These are phyloP conservation scores for Prenolepis imparis DNA, from an alignment of 2,888 invertebrate genomes.

Conservation along the genomic window DNA sequence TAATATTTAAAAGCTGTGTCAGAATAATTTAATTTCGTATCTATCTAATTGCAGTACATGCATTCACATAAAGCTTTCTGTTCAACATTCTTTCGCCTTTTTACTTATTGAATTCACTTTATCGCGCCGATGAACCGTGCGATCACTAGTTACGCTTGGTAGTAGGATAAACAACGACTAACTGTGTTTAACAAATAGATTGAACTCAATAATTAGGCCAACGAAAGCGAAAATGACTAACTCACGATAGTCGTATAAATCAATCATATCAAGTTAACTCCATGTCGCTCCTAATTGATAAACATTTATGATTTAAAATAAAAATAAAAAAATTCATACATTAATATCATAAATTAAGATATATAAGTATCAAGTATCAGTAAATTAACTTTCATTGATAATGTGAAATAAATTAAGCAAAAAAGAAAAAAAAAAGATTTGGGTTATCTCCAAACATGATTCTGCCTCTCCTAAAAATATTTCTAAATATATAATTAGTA, in stretches of 20 bases:
- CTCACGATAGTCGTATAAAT: not conserved
- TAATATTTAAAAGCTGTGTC: not conserved
- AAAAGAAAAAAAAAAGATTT: not conserved
- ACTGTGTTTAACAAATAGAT: conserved; percentile 81
- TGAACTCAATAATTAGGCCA: conserved; percentile 81
- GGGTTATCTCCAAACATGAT: not conserved
- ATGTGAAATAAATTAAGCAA: not conserved
- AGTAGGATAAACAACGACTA: conserved; percentile 75
- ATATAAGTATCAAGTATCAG: not conserved
- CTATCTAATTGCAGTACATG: conserved; percentile 51
- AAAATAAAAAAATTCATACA: not conserved
- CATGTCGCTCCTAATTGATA: conserved; percentile 13
- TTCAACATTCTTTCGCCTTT: conserved; percentile 51
- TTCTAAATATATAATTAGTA: not conserved
- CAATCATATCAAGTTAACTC: conserved; percentile 3
- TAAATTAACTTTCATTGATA: conserved; percentile 1
- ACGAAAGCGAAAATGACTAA: conserved; percentile 71
- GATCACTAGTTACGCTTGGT: conserved; percentile 64
- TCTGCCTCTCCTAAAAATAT: not conserved
- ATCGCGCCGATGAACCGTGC: conserved; percentile 69
- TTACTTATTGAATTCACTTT: conserved; percentile 64
- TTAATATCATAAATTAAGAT: not conserved
- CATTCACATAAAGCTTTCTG: conserved; percentile 44
- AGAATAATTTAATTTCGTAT: conserved; percentile 40
- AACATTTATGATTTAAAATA: not conserved